Base-by-base conservation (phyloP, 1,140 invertebrate genomes). In the Drosophila prosaltans region DNA sequence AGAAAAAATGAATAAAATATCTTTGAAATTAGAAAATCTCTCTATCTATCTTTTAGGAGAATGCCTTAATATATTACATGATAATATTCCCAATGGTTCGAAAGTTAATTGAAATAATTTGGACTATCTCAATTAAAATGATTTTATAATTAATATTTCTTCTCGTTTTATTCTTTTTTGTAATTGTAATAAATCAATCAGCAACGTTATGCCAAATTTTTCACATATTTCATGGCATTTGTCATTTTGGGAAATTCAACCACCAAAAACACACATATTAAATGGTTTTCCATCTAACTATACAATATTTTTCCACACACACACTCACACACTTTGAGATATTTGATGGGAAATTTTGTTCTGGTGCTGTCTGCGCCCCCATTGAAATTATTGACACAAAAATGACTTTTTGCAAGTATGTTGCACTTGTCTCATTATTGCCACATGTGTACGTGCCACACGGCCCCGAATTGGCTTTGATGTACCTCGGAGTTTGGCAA, bases 371-470 rank as follows among this genome's bases (percentile, higher is more conserved):
- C 55, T 58, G 32, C 57, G 36, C 57, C 57, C 57, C 64, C 78
- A 72, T 71, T 67, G 74, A 80, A 84, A 84, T 84, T 84, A 84
- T 85, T 88, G 84, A 83, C 83, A 81, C 71, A 66, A 78, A 65
- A 86, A 86, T 82, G 79, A 77, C 78, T 84, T 88, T 88, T 89
- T 88, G 84, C 84, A 88, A 88, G 84, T 89, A 88, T 88, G 85
- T 88, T 88, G 84, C 84, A 88, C 84, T 88, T 88, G 84, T 89
- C 84, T 89, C 84, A 88, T 88, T 88, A 88, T 88, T 88, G 84
- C 84, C 84, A 88, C 84, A 88, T 88, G 84, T 89, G 71, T 89
- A 88, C 84, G 83, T 88, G 83, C 82, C 83, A 81, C 82, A 65
- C 69, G 68, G 43, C 67, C 58, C 24, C 40, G 45, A 51, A 51